A percentile compares a stretch with the other conserved stretches of the same genome.
Conservation (phyloP, 2,888 invertebrate species). For the Lysandra bellargus region DNA sequence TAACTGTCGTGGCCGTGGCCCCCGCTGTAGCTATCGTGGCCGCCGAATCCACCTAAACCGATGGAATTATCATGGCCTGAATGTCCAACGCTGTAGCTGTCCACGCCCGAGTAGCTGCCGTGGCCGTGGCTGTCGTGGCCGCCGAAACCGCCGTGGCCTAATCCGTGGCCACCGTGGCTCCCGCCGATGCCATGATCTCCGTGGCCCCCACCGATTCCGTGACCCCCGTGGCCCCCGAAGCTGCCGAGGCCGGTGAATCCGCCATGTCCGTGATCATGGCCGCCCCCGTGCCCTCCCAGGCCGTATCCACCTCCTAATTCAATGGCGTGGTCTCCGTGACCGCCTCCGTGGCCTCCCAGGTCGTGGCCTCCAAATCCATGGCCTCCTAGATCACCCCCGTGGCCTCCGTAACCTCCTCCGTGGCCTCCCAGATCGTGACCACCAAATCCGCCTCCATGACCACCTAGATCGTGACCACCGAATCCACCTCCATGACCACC, state of each 20-base stretch:
- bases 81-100: slow-evolving; percentile 43
- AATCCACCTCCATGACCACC: slow-evolving; percentile 42
- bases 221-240: slow-evolving; percentile 36
- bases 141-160: slow-evolving; percentile 38
- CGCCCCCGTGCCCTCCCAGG: slow-evolving; percentile 41
- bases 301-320: slow-evolving; percentile 45
- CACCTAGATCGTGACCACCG: slow-evolving; percentile 38
- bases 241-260: slow-evolving; percentile 43
- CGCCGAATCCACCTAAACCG: slow-evolving; percentile 39
- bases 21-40: slow-evolving; percentile 41
- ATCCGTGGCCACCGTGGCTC: slow-evolving; percentile 41
- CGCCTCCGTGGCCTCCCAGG: slow-evolving; percentile 44
- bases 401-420: slow-evolving; percentile 40
- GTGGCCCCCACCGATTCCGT: slow-evolving; percentile 43
- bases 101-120: slow-evolving; percentile 39
- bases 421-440: slow-evolving; percentile 47
- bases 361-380: slow-evolving; percentile 44
- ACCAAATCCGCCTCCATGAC: slow-evolving; percentile 43
- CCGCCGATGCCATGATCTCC: slow-evolving; percentile 32
- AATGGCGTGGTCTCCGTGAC: slow-evolving; percentile 45
- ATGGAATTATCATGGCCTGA: slow-evolving; percentile 36
- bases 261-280: slow-evolving; percentile 44
- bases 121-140: slow-evolving; percentile 41
- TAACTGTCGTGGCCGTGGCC: slow-evolving; percentile 37
- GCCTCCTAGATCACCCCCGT: slow-evolving; percentile 46